Conservation (phyloP, 2,797 vertebrate genomes). For the Tangara arthus region DNA sequence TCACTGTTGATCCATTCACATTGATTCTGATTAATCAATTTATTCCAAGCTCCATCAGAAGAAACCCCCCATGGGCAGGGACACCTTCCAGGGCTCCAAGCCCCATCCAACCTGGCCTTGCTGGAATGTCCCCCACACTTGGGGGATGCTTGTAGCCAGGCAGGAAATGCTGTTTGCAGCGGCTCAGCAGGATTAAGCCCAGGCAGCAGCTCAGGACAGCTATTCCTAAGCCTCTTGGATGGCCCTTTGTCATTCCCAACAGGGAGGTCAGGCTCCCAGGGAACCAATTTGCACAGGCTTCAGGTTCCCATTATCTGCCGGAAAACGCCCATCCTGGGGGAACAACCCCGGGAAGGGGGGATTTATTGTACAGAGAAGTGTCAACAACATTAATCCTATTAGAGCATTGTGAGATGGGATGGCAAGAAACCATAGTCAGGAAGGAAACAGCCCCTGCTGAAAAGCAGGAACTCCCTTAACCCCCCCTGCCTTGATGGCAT, state of each 20-base stretch:
- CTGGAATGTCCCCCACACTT: rapidly evolving
- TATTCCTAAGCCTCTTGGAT: background rate
- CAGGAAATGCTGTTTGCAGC: background rate
- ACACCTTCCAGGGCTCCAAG: background rate
- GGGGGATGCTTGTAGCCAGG: background rate
- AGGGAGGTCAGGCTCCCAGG: background rate
- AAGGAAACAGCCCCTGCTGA: background rate
- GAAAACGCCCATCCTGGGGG: background rate
- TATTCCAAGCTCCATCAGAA: background rate
- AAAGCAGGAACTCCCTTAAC: background rate
- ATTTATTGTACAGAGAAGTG: background rate
- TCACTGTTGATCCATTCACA: background rate
- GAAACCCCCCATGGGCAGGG: background rate
- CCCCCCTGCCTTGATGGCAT: background rate
- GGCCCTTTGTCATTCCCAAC: background rate
- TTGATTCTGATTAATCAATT: background rate
- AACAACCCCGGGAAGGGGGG: background rate
- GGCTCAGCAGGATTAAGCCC: constrained; percentile 15
- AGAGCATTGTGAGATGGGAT: background rate
- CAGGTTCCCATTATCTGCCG: background rate
- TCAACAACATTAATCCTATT: constrained; percentile 38
- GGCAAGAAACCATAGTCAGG: background rate
- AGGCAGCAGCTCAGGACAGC: background rate
- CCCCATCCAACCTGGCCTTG: background rate
- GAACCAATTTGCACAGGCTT: constrained; percentile 41